Base-by-base conservation (phyloP, 2,113 vertebrate species). In the Penelope pileata region DNA sequence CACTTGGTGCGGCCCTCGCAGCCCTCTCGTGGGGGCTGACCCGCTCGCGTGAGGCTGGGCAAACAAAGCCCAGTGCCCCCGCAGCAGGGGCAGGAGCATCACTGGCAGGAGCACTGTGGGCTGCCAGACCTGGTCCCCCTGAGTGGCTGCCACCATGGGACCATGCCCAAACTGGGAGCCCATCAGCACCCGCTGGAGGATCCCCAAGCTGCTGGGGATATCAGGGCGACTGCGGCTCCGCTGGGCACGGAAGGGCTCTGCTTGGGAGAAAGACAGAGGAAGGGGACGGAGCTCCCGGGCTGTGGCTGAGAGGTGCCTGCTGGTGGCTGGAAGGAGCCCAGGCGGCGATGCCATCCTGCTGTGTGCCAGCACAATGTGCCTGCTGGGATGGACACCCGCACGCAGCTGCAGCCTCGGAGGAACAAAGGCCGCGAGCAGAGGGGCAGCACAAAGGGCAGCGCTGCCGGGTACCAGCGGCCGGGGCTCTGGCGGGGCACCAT, bases 1-100 rank as follows among this genome's bases (percentile, higher is more conserved):
- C 98, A 97, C 98, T 98, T 98, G 98, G 96, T 93, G 79, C 75
- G n/a, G n/a, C n/a, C n/a, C n/a, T n/a, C n/a, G n/a, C n/a, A n/a
- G n/a, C n/a, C n/a, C n/a, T n/a, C n/a, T n/a, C n/a, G n/a, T n/a
- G n/a, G n/a, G n/a, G n/a, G n/a, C n/a, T n/a, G n/a, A n/a, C n/a
- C n/a, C 43, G 34, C 13, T 70, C 29, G 19, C 45, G 29, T 23
- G 32, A 16, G 36, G 19, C 40, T 78, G 38, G 8, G 30, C 51
- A 84, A 93, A 51, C 30, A 88, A 85, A 90, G 64, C 9, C 12
- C 36, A 72, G n/a, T 42, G 22, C 8, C 68, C 82, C 21, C n/a
- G 56, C n/a, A n/a, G n/a, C n/a, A n/a, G n/a, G n/a, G n/a, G n/a
- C n/a, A n/a, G n/a, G n/a, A n/a, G 40, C 36, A 80, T 60, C 23